Conservation (phyloP, 2,113 vertebrate genomes). For the Notarius lentiginosus region DNA sequence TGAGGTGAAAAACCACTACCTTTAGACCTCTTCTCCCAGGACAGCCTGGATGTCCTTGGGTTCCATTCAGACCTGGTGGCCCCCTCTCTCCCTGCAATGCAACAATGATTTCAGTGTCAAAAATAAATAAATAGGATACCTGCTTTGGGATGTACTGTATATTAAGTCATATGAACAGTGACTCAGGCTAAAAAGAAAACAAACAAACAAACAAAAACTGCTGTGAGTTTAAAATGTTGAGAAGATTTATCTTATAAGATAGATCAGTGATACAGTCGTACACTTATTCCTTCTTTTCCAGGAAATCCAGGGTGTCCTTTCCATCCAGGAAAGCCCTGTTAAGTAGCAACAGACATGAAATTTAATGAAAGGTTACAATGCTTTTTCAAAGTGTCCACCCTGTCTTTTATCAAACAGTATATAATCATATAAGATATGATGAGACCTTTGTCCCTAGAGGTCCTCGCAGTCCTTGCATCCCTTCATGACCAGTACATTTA, state of each 20-base stretch:
- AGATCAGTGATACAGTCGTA: conserved; percentile 65
- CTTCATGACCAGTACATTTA: conserved; percentile 81
- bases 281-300: conserved; percentile 81
- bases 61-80: conserved; percentile 70
- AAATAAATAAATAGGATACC: background rate
- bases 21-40: conserved; percentile 74
- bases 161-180: background rate
- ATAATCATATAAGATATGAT: conserved; percentile 33
- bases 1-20: conserved; percentile 61
- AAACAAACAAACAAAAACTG: background rate
- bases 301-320: conserved; percentile 76
- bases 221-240: background rate
- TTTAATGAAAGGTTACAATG: background rate
- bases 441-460: conserved; percentile 74
- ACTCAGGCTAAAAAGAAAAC: background rate
- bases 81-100: conserved; percentile 80
- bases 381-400: background rate
- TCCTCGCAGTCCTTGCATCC: conserved; percentile 71
- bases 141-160: background rate
- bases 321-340: conserved; percentile 75
- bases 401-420: background rate
- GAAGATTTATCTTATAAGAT: background rate
- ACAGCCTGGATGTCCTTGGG: conserved; percentile 77
- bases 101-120: background rate
- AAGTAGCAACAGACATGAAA: conserved; percentile 36